Conservation (phyloP, 2,113 vertebrate genomes). For the Hiodon tergisus region DNA sequence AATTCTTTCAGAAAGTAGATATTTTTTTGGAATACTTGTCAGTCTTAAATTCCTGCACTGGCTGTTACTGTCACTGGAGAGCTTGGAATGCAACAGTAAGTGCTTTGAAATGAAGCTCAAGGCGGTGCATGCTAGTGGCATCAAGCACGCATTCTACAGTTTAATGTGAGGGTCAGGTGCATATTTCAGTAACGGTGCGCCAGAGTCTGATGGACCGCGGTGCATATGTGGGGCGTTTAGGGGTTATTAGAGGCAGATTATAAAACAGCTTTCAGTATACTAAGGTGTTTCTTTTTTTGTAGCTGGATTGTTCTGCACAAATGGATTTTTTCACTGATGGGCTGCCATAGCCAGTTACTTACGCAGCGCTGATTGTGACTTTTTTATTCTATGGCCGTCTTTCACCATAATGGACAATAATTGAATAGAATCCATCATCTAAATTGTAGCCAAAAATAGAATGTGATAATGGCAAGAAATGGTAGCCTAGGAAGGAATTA, state of each 20-base stretch:
- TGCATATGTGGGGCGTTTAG: not conserved
- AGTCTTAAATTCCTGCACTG: too few species aligned
- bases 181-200: too few species aligned
- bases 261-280: constrained; percentile 5
- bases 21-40: too few species aligned
- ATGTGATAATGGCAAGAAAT: constrained; percentile 77
- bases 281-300: constrained; percentile 17
- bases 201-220: too few species aligned
- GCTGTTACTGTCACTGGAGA: too few species aligned
- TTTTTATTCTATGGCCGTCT: constrained; percentile 65
- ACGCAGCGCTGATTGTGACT: not conserved
- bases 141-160: too few species aligned
- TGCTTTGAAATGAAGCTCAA: too few species aligned
- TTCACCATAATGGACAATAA: constrained; percentile 89
- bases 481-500: constrained; percentile 65
- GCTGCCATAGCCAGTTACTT: constrained; percentile 46
- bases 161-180: too few species aligned
- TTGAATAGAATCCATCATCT: constrained; percentile 82
- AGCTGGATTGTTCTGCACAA: constrained; percentile 39
- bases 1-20: too few species aligned
- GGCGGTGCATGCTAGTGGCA: too few species aligned
- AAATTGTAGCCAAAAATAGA: constrained; percentile 72
- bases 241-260: not conserved
- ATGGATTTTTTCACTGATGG: constrained; percentile 55
- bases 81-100: too few species aligned